Evolutionary conservation across 1,140 invertebrate species (phyloP), one percentile per base, ranked within the genome.

Genomic region (Ylistrum balloti): DNA sequence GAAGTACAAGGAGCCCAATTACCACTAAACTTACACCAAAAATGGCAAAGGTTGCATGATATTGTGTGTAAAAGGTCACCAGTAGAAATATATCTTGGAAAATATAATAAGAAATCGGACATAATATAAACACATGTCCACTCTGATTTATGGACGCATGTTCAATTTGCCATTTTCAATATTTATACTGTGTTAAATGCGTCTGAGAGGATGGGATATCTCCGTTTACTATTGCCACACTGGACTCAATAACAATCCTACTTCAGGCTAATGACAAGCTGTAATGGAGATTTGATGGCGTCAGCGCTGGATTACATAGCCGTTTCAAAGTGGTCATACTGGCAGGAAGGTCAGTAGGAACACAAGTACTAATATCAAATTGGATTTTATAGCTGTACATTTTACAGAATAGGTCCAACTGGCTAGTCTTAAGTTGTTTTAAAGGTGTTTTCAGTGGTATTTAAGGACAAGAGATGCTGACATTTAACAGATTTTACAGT

Each of bases 111-210:
- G 56, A 74, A 28, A 74, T 74, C 1, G 56, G n/a, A 74, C 22
- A 3, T 11, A 17, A n/a, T 74, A 22, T 74, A n/a, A 74, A 74
- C 56, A 74, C 56, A 74, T 74, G 56, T 74, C 56, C n/a, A 5
- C 0, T 74, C 56, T 74, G 56, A 74, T 74, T 74, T 74, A 74
- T 74, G n/a, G 56, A 74, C 13, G n/a, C n/a, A 28, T 74, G 56
- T 74, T 74, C 56, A 74, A 74, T 74, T 74, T 74, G 56, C 56
- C 56, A 11, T 74, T 74, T 74, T n/a, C 56, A 74, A 74, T 74
- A 74, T 74, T 74, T 74, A 74, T n/a, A 28, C 56, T 0, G 56
- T 74, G 56, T 74, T 74, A 74, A 74, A 74, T 74, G 56, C 0
- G 56, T 74, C 56, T 74, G 22, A 74, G 56, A 74, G 5, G 56